Conservation (phyloP, 2,888 invertebrate species). For the Gari tellinella region DNA sequence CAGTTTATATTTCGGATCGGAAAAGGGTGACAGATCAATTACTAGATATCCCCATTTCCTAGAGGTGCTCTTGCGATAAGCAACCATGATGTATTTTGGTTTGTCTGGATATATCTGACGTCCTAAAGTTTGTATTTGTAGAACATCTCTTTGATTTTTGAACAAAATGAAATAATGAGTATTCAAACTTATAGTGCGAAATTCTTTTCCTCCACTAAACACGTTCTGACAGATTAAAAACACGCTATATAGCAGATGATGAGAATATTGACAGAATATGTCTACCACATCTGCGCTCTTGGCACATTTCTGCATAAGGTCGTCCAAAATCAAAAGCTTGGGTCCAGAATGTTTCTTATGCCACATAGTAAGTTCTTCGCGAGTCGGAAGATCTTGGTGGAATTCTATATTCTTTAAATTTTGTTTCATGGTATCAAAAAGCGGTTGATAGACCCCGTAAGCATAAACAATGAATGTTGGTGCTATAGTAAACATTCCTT, state of each 20-base stretch:
- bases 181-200: slow-evolving; percentile 55
- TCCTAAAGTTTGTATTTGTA: slow-evolving; percentile 51
- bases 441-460: slow-evolving; percentile 56
- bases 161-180: slow-evolving; percentile 57
- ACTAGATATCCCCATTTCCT: slow-evolving; percentile 46
- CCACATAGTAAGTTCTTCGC: slow-evolving; percentile 39
- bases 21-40: slow-evolving; percentile 51
- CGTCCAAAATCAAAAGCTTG: slow-evolving; percentile 46
- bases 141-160: slow-evolving; percentile 45
- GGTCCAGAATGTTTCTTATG: slow-evolving; percentile 29
- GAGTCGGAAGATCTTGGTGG: slow-evolving; percentile 40
- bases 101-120: slow-evolving; percentile 55
- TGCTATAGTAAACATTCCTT: slow-evolving; percentile 39
- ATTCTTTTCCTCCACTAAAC: slow-evolving; percentile 41
- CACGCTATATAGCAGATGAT: slow-evolving; percentile 50
- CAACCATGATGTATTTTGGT: slow-evolving; percentile 44
- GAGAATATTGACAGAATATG: slow-evolving; percentile 51
- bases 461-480: slow-evolving; percentile 40
- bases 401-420: slow-evolving; percentile 41
- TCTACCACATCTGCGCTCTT: slow-evolving; percentile 44
- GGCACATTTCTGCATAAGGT: slow-evolving; percentile 40
- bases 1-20: slow-evolving; percentile 51
- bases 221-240: slow-evolving; percentile 57
- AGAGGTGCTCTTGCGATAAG: slow-evolving; percentile 46
- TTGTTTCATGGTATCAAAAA: slow-evolving; percentile 49